phyloP scores from a whole-genome alignment of 2,797 vertebrate species.

The Pyrocephalus nanus region DNA sequence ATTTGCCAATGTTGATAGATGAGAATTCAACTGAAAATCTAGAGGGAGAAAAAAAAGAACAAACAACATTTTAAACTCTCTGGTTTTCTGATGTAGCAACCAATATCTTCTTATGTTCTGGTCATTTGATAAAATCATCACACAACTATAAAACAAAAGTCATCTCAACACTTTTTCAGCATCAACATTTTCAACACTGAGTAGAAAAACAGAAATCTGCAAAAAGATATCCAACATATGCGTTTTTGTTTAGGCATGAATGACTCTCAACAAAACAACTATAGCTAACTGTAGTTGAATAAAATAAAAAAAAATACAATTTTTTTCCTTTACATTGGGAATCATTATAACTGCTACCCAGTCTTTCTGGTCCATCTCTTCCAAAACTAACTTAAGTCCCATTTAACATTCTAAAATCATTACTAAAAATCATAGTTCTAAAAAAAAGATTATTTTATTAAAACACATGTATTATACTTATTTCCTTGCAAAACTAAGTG shows the following conservation, averaged over 20 bases:
- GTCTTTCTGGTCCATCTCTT: not conserved
- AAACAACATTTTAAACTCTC: not conserved
- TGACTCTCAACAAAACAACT: not conserved
- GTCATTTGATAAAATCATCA: not conserved
- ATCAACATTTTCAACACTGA: not conserved
- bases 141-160: not conserved
- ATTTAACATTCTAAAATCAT: not conserved
- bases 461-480: not conserved
- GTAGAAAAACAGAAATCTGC: not conserved
- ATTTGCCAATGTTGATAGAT: constrained; percentile 98
- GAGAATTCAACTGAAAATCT: constrained; percentile 99
- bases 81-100: not conserved
- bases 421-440: not conserved
- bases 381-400: not conserved
- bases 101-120: not conserved
- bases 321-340: not conserved
- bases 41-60: not conserved
- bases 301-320: not conserved
- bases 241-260: not conserved
- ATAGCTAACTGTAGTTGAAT: not conserved
- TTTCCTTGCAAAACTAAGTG: not conserved
- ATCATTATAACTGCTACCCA: not conserved
- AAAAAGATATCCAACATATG: not conserved
- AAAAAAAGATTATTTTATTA: not conserved
- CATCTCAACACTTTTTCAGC: not conserved